Evolutionary conservation across 2,797 vertebrate species (phyloP), one percentile per base, ranked within the genome.

Genomic region (Liparis tanakae): DNA sequence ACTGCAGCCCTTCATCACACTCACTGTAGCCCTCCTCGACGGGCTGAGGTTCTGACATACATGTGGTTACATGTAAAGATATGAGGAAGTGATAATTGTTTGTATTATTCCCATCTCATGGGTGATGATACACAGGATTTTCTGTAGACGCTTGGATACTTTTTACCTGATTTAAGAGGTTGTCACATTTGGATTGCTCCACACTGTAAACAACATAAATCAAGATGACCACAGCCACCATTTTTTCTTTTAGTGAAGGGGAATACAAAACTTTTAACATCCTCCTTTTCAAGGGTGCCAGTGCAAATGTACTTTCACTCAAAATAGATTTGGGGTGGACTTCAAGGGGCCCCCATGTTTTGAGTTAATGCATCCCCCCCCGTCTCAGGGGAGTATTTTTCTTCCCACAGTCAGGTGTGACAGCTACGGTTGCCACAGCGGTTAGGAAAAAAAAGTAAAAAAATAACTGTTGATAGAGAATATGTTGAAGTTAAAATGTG

Each of bases 201-300:
- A 0, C 53, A 55, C n/a, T 48, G 55, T 70, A 74, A 78, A 74
- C 51, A 76, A 60, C 36, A 81, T 67, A 75, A 72, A 82, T 65
- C 70, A 76, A 73, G 65, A 22, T 41, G 76, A 66, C 66, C 53
- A 55, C 41, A n/a, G 39, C 22, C 7, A 6, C 62, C 15, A 12
- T 17, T 25, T 53, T 25, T 18, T 37, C 48, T 55, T 34, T 59
- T 9, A 39, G 56, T 34, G 14, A 65, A 54, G 22, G 55, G 33
- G 22, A 22, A 64, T 43, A 34, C 43, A 67, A 58, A 68, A 41
- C 33, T 30, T 50, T 41, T 60, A 34, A 46, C 61, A 57, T 48
- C 34, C 41, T 57, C 22, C 30, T 64, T 68, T 36, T 36, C 12
- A 71, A 41, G 25, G 60, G 56, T 77, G 41, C 1, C 1, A 71